Evolutionary conservation across 2,113 vertebrate genomes (phyloP).

Genomic region (Myodes glareolus): DNA sequence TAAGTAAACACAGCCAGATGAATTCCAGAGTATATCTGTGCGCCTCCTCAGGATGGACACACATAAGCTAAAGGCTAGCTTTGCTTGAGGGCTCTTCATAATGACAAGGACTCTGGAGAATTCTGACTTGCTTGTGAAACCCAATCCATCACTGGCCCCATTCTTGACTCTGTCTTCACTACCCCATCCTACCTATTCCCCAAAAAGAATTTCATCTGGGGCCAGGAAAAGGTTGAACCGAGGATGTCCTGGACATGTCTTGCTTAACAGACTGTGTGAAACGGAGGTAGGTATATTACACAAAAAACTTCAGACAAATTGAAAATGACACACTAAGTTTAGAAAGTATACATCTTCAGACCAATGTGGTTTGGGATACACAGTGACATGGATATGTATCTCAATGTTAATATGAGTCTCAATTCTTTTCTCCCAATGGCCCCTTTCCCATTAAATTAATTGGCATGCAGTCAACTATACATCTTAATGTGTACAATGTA

Average conservation of each 20-base stretch:
- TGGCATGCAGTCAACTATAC: background rate
- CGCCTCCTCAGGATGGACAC: background rate
- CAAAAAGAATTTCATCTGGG: background rate
- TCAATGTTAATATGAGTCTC: background rate
- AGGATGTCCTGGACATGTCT: background rate
- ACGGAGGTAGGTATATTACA: background rate
- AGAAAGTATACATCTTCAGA: background rate
- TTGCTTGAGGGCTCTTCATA: background rate
- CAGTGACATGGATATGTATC: background rate
- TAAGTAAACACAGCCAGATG: background rate
- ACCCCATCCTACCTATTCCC: background rate
- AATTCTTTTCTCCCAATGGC: background rate
- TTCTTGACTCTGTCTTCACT: background rate
- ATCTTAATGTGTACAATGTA: background rate
- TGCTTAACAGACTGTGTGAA: background rate
- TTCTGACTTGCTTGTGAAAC: background rate
- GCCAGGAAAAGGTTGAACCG: background rate
- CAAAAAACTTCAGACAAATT: background rate
- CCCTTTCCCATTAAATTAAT: background rate
- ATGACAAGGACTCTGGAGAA: background rate
- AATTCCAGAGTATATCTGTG: background rate
- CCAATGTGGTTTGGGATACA: background rate
- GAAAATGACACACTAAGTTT: background rate
- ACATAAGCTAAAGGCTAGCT: background rate
- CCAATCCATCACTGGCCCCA: accelerated